Base-by-base conservation (phyloP, 2,797 vertebrate genomes). In the Hemibagrus guttatus region DNA sequence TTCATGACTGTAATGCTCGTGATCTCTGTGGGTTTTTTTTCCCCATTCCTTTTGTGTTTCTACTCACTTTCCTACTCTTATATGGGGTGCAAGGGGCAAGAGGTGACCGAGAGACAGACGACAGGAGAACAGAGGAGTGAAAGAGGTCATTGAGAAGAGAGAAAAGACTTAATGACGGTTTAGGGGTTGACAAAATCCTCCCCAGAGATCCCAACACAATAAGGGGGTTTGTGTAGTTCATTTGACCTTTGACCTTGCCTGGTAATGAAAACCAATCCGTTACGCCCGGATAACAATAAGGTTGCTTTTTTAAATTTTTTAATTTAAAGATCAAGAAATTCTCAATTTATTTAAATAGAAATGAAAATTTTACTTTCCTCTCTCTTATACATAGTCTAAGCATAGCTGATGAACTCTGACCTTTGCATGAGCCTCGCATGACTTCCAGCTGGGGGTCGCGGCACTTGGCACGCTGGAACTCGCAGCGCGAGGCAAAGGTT, bases 391-490 rank as follows among this genome's bases (percentile, higher is more conserved):
- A 26, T 7, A 9, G 13, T 59, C n/a, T 52, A 92, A 93, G 92
- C 90, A 91, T 92, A 93, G 93, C 92, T 92, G 90, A 84, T 94
- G 93, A 93, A 91, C 95, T 96, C 96, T 97, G 89, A 99, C 98
- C 98, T 97, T 97, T 98, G 96, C 98, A 99, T 88, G 95, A 96
- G 85, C 98, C 98, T 86, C 97, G 94, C 91, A 93, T 96, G 93
- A 99, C 96, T 92, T 98, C 97, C 91, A 99, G 94, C 95, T 97
- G 98, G 82, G 98, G 96, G 94, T 99, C 98, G 42, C 96, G 98
- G 94, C 98, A 99, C 93, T 99, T 99, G 92, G 98, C 98, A 16
- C 98, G 94, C 23, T 96, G 97, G 92, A 98, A 99, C 93, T 99
- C 98, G 91, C 98, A 99, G 39, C 97, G 96, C 19, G 98, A 98